Evolutionary conservation across 2,888 invertebrate genomes (phyloP).

Genomic region (Isotomurus palustris): DNA sequence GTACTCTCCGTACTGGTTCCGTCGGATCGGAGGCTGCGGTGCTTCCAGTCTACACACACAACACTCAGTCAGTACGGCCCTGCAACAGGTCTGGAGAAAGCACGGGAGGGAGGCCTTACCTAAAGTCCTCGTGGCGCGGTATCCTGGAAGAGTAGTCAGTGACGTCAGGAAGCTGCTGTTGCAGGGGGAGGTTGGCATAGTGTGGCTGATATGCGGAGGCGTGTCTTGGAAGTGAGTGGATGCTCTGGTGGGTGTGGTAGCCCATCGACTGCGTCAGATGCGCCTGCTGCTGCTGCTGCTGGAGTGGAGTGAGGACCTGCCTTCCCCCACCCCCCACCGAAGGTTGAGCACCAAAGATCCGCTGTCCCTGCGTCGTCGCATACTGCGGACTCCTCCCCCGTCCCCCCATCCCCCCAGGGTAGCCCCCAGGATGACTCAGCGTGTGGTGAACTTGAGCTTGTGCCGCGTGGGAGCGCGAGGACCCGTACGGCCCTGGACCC

Average conservation of each 20-base stretch:
- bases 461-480: slow-evolving; percentile 18
- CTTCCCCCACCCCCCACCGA: slow-evolving; percentile 8
- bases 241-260: slow-evolving; percentile 25
- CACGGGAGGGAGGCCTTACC: slow-evolving; percentile 18
- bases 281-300: slow-evolving; percentile 51
- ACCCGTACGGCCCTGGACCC: slow-evolving; percentile 33
- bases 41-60: slow-evolving; percentile 33
- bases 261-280: slow-evolving; percentile 11
- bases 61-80: neutral
- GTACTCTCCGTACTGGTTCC: slow-evolving; percentile 41
- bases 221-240: slow-evolving; percentile 46
- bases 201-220: slow-evolving; percentile 43
- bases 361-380: slow-evolving; percentile 35
- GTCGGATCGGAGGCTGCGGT: slow-evolving; percentile 43
- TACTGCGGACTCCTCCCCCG: slow-evolving; percentile 22
- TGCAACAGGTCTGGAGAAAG: neutral
- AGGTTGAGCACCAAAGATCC: slow-evolving; percentile 36
- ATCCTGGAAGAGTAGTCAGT: slow-evolving; percentile 42
- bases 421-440: slow-evolving; percentile 20
- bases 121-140: slow-evolving; percentile 43
- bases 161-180: slow-evolving; percentile 44
- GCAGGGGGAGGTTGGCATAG: slow-evolving; percentile 42
- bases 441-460: slow-evolving; percentile 31
- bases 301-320: slow-evolving; percentile 33
- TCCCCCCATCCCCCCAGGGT: slow-evolving; percentile 34